Percentiles rank a stretch among this genome's conserved stretches.
These are phyloP conservation scores for Phylloscopus trochilus DNA, from an alignment of 2,113 vertebrate species.

Conservation along the genomic window DNA sequence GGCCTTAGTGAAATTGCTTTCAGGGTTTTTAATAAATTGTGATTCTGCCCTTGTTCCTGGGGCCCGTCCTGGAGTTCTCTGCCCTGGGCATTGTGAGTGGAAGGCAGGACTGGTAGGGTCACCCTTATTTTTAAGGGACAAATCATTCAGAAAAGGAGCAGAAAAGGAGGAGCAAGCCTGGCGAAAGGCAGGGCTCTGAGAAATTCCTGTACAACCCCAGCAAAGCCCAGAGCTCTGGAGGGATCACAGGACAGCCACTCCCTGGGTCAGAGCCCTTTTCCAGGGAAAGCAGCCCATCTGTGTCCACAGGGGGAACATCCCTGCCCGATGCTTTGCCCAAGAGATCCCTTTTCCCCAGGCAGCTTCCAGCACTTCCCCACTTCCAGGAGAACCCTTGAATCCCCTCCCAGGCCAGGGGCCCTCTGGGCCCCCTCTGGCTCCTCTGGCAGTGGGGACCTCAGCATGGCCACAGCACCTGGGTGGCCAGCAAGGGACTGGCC, in stretches of 20 bases:
- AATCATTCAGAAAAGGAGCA: neutral
- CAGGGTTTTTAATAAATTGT: neutral
- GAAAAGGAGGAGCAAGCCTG: neutral
- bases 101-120: neutral
- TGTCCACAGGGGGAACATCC: neutral
- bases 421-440: neutral
- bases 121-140: neutral
- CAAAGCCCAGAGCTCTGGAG: neutral
- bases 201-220: neutral
- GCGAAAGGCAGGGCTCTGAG: neutral
- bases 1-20: neutral
- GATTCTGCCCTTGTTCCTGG: neutral
- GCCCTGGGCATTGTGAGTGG: neutral
- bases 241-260: neutral
- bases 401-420: rapidly evolving
- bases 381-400: neutral
- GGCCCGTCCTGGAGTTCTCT: neutral
- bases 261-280: neutral
- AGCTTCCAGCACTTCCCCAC: neutral
- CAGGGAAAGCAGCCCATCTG: neutral
- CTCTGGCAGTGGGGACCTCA: rapidly evolving
- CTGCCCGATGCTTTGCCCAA: neutral
- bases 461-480: rapidly evolving
- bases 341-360: neutral
- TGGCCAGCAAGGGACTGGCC: neutral